Evolutionary conservation across 2,888 invertebrate species (phyloP).

Genomic region (Agrotis puta): DNA sequence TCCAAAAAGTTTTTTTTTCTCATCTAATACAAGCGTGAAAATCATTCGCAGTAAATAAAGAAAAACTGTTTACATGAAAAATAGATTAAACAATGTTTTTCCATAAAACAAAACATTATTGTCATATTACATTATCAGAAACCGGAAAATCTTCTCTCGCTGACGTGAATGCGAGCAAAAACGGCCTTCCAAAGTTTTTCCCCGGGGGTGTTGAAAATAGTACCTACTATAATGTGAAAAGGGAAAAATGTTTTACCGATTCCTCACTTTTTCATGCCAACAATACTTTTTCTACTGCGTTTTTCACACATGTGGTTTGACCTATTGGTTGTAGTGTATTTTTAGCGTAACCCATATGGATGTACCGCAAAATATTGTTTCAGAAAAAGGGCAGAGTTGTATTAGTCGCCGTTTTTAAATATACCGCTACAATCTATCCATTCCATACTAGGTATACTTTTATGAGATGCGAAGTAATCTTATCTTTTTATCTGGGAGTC

Average conservation of each 20-base stretch:
- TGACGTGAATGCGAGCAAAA: slow-evolving; percentile 30
- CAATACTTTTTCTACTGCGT: slow-evolving; percentile 23
- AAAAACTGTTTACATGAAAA: background rate
- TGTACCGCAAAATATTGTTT: background rate
- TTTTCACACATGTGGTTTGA: slow-evolving; percentile 11
- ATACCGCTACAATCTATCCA: background rate
- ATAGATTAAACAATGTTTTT: background rate
- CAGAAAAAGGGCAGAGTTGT: background rate
- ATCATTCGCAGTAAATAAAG: background rate
- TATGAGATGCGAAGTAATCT: too few relatives aligned
- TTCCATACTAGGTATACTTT: background rate
- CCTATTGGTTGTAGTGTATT: slow-evolving; percentile 9
- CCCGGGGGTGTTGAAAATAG: slow-evolving; percentile 39
- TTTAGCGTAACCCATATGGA: background rate
- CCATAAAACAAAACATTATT: slow-evolving; percentile 27
- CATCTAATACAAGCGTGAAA: background rate
- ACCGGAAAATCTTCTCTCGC: slow-evolving; percentile 23
- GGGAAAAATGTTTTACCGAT: slow-evolving; percentile 46
- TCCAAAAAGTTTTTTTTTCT: background rate
- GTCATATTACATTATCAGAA: slow-evolving; percentile 34
- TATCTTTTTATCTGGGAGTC: too few relatives aligned
- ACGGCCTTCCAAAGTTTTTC: slow-evolving; percentile 21
- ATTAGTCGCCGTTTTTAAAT: background rate
- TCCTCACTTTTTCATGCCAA: slow-evolving; percentile 22
- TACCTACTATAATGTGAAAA: slow-evolving; percentile 38